phyloP scores from a whole-genome alignment of 1,140 invertebrate species.

The Caenorhabditis briggsae region DNA sequence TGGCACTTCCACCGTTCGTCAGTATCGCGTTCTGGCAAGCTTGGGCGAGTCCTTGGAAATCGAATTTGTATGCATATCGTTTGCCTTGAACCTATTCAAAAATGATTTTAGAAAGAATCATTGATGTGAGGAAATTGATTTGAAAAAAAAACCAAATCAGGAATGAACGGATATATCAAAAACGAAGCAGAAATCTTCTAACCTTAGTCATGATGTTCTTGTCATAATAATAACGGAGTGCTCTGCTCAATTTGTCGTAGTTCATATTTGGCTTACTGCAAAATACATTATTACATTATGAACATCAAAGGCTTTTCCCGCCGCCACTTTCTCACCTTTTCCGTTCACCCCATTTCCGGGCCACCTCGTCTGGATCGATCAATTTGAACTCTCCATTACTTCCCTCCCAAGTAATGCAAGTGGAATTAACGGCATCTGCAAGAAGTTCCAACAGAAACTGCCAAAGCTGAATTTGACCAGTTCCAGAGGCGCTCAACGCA shows the following conservation, averaged over 20 bases:
- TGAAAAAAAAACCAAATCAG: no score
- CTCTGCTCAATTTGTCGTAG: constrained; percentile 97
- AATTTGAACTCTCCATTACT: constrained; percentile 82
- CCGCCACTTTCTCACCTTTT: constrained; percentile 82
- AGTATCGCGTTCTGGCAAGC: constrained; percentile 70
- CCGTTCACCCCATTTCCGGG: constrained; percentile 93
- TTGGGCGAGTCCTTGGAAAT: constrained; percentile 78
- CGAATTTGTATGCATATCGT: constrained; percentile 80
- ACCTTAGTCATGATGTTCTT: constrained; percentile 98
- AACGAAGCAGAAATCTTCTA: neutral
- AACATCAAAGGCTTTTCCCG: neutral
- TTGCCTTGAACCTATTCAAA: constrained; percentile 90
- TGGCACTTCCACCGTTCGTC: constrained; percentile 18
- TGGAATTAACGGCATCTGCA: constrained; percentile 86
- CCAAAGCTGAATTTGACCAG: constrained; percentile 97
- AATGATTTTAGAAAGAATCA: no score
- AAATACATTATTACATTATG: constrained; percentile 6
- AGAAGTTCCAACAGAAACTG: constrained; percentile 96
- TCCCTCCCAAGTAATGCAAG: constrained; percentile 94
- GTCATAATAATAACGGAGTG: constrained; percentile 96
- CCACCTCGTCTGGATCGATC: constrained; percentile 96
- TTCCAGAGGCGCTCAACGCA: constrained; percentile 55
- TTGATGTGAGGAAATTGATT: no score
- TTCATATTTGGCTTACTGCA: constrained; percentile 97
- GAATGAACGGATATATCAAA: no score